Evolutionary conservation across 92 coral and sea anemone genomes (phyloP).

Genomic region (Porites divaricata): DNA sequence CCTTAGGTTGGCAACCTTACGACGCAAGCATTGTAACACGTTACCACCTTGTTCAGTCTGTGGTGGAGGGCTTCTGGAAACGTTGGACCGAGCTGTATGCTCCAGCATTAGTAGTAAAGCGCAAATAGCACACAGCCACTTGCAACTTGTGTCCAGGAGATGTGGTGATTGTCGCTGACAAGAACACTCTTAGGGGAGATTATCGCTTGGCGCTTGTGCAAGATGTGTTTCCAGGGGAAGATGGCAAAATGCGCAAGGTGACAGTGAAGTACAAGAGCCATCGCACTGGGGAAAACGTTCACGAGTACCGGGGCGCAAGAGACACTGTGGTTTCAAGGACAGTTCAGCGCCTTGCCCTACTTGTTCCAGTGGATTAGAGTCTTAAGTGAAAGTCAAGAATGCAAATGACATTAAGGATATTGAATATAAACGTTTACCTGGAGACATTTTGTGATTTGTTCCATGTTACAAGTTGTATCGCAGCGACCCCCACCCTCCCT

Average conservation of each 20-base stretch:
- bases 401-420: constrained; percentile 17
- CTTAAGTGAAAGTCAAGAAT: constrained; percentile 27
- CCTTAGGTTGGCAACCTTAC: constrained; percentile 68
- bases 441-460: constrained; percentile 14
- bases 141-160: too few relatives aligned
- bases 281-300: constrained; percentile 50
- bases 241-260: constrained; percentile 69
- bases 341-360: constrained; percentile 55
- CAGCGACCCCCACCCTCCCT: constrained; percentile 27
- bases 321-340: constrained; percentile 42
- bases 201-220: constrained; percentile 62
- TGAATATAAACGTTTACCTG: constrained; percentile 22
- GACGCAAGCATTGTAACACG: constrained; percentile 35
- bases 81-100: constrained; percentile 78
- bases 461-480: constrained; percentile 24
- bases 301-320: constrained; percentile 44
- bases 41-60: constrained; percentile 63
- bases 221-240: constrained; percentile 64
- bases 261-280: constrained; percentile 64
- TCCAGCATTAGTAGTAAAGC: constrained; percentile 45
- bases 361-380: constrained; percentile 52
- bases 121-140: constrained; percentile 49
- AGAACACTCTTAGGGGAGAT: constrained; percentile 65
- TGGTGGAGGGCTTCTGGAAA: constrained; percentile 71
- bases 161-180: constrained; percentile 13